These are phyloP conservation scores for Plebejus argus DNA, from an alignment of 2,888 invertebrate species.

Conservation along the genomic window DNA sequence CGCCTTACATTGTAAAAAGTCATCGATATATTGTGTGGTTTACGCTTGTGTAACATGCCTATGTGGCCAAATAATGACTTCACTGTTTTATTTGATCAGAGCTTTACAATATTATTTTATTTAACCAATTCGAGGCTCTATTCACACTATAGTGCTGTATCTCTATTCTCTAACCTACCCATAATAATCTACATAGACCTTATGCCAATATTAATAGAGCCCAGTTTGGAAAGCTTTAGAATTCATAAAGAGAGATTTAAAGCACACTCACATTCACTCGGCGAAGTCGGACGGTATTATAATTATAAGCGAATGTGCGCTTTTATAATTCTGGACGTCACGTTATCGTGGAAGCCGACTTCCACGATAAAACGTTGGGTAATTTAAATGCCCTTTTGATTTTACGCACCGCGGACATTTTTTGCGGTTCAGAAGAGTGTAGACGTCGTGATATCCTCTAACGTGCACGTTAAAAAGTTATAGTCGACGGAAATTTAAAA, in stretches of 20 bases:
- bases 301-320: conserved; percentile 44
- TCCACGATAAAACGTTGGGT: too few relatives aligned
- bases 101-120: not conserved
- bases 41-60: not conserved
- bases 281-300: conserved; percentile 56
- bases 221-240: not conserved
- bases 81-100: not conserved
- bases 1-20: not conserved
- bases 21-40: not conserved
- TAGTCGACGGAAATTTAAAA: too few relatives aligned
- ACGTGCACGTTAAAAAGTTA: too few relatives aligned
- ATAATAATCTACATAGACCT: not conserved
- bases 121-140: not conserved
- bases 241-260: conserved; percentile 36
- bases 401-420: too few relatives aligned
- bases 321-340: too few relatives aligned
- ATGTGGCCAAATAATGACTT: not conserved
- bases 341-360: too few relatives aligned
- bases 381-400: too few relatives aligned
- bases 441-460: too few relatives aligned
- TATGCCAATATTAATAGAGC: not conserved
- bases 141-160: not conserved
- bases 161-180: not conserved
- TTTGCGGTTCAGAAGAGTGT: too few relatives aligned
- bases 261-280: conserved; percentile 47